Conservation (phyloP, 2,888 invertebrate genomes). For the Hedya salicella region DNA sequence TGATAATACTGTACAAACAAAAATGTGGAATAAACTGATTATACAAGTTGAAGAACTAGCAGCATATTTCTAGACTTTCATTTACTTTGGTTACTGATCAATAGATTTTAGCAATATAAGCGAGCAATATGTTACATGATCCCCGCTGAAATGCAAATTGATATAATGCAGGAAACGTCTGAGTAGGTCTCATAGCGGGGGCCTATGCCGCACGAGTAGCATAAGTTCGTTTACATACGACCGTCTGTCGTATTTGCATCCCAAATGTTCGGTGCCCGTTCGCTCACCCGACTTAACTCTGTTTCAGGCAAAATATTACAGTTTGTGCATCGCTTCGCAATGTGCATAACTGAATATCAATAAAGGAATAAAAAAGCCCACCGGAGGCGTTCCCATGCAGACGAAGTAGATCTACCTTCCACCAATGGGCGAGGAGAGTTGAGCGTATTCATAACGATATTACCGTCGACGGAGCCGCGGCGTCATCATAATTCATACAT, state of each 20-base stretch:
- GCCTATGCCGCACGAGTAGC: constrained; percentile 80
- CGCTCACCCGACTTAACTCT: constrained; percentile 77
- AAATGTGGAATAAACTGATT: too few species aligned
- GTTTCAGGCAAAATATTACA: constrained; percentile 82
- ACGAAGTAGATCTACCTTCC: constrained; percentile 80
- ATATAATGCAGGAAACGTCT: constrained; percentile 85
- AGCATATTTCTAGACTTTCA: not conserved
- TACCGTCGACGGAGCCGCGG: constrained; percentile 81
- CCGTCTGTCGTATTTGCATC: constrained; percentile 83
- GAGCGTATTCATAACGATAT: constrained; percentile 85
- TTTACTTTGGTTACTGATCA: too few species aligned
- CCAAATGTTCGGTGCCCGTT: constrained; percentile 80
- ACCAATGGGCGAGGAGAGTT: constrained; percentile 80
- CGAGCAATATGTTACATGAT: constrained; percentile 37
- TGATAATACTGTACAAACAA: constrained; percentile 1
- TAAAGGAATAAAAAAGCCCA: constrained; percentile 83
- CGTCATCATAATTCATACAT: constrained; percentile 85
- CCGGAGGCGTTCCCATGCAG: constrained; percentile 81
- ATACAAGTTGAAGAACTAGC: not conserved
- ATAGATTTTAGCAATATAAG: not conserved
- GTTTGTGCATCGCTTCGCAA: constrained; percentile 81
- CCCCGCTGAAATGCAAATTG: constrained; percentile 82
- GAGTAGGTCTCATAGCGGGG: constrained; percentile 83
- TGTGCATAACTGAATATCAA: constrained; percentile 84
- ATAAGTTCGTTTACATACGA: constrained; percentile 85